A percentile compares a stretch with the other conserved stretches of the same genome.
These are phyloP conservation scores for Proisotoma minuta DNA, from an alignment of 2,888 invertebrate genomes.

Conservation along the genomic window DNA sequence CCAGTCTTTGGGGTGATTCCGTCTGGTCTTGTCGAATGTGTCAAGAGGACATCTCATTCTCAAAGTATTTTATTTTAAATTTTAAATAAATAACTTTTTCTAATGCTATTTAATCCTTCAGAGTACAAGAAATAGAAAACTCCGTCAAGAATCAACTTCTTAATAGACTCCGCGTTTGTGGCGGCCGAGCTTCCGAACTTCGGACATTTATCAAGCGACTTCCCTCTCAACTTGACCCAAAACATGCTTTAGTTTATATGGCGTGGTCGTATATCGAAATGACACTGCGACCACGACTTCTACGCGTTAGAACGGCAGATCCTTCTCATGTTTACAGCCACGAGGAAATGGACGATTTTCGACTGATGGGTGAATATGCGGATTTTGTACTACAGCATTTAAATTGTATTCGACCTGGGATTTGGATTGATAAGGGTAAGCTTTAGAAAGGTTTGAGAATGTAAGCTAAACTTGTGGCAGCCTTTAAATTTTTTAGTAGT, in stretches of 20 bases:
- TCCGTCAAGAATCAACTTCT: too few species aligned
- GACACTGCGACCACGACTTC: conserved; percentile 24
- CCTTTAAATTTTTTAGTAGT: not conserved
- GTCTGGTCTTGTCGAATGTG: conserved; percentile 42
- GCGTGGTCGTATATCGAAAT: conserved; percentile 34
- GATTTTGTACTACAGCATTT: conserved; percentile 38
- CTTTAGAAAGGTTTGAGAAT: not conserved
- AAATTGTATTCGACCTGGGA: conserved; percentile 35
- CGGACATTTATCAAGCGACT: conserved; percentile 25
- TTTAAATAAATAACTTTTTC: not conserved
- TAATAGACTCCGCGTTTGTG: too few species aligned
- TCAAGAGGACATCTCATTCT: conserved; percentile 39
- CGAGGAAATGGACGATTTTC: conserved; percentile 30
- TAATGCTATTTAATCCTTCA: not conserved
- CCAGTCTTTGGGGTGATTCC: conserved; percentile 33
- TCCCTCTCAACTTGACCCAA: conserved; percentile 28
- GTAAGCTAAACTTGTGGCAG: not conserved
- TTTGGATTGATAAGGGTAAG: conserved; percentile 43
- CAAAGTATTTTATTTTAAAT: not conserved
- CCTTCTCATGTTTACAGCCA: conserved; percentile 19
- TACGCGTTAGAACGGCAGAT: conserved; percentile 21
- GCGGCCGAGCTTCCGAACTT: conserved; percentile 20
- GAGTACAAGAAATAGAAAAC: conserved; percentile 20
- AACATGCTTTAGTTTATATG: conserved; percentile 36
- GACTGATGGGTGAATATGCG: conserved; percentile 31